Evolutionary conservation across 1,140 invertebrate genomes (phyloP).

Genomic region (Camponotus floridanus): DNA sequence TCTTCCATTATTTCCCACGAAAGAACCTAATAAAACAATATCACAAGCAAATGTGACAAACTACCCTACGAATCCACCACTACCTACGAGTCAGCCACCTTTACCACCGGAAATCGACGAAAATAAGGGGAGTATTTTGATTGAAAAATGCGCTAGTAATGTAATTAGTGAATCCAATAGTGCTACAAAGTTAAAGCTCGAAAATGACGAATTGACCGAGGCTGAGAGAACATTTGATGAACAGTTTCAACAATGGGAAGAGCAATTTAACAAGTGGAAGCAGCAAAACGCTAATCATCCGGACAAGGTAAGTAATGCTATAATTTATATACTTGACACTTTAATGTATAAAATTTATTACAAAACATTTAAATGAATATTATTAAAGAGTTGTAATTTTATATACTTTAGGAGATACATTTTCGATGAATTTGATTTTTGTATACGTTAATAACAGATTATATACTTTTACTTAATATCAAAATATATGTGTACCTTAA

Average conservation of each 20-base stretch:
- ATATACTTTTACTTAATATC: neutral
- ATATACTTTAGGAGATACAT: neutral
- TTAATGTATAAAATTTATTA: conserved; percentile 24
- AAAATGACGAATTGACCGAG: conserved; percentile 87
- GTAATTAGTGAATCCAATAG: conserved; percentile 69
- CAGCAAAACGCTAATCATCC: conserved; percentile 94
- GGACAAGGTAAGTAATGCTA: conserved; percentile 88
- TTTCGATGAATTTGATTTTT: conserved; percentile 29
- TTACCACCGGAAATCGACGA: conserved; percentile 81
- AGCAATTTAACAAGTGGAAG: conserved; percentile 94
- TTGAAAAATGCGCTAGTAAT: conserved; percentile 69
- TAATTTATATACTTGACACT: conserved; percentile 2
- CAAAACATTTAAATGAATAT: neutral
- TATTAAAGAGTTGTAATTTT: conserved; percentile 5
- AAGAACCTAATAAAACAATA: conserved; percentile 64
- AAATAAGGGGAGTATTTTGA: conserved; percentile 52
- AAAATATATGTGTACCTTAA: neutral
- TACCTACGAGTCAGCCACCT: conserved; percentile 82
- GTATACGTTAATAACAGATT: neutral
- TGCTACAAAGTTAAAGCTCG: conserved; percentile 83
- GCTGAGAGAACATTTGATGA: conserved; percentile 93
- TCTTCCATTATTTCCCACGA: conserved; percentile 81
- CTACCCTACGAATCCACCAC: conserved; percentile 75
- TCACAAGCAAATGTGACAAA: conserved; percentile 72
- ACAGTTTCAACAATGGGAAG: conserved; percentile 94